phyloP scores from a whole-genome alignment of 2,113 vertebrate species.

The Lasiurus borealis region DNA sequence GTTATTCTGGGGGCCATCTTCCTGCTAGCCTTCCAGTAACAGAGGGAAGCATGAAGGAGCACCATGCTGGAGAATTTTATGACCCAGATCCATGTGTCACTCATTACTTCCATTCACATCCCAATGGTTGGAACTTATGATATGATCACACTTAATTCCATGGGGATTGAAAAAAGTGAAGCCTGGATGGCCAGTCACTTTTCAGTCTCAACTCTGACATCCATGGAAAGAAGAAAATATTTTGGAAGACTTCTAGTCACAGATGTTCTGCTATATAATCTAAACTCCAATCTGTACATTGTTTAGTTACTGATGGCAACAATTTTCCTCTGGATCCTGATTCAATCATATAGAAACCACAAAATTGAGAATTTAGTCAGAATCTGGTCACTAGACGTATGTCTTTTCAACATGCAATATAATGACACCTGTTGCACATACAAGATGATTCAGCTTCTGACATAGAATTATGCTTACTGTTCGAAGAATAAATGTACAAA shows the following conservation, averaged over 20 bases:
- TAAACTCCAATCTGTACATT: neutral
- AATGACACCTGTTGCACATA: neutral
- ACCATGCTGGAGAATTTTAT: neutral
- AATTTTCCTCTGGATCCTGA: slow-evolving; percentile 4
- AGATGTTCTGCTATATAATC: neutral
- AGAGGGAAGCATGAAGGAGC: neutral
- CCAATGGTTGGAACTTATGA: neutral
- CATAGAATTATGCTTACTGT: neutral
- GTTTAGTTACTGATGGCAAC: neutral
- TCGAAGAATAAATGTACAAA: neutral
- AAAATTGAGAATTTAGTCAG: neutral
- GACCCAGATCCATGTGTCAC: neutral
- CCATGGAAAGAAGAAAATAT: neutral
- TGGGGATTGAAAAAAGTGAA: neutral
- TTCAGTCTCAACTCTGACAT: neutral
- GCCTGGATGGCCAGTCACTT: neutral
- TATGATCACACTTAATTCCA: neutral
- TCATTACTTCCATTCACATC: neutral
- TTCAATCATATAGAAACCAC: neutral
- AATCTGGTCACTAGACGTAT: neutral
- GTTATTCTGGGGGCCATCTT: neutral
- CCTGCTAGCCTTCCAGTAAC: neutral
- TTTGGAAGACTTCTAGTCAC: neutral
- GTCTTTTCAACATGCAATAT: neutral
- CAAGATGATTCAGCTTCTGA: neutral